Base-by-base conservation (phyloP, 2,888 invertebrate species). In the Lasioglossum calceatum region DNA sequence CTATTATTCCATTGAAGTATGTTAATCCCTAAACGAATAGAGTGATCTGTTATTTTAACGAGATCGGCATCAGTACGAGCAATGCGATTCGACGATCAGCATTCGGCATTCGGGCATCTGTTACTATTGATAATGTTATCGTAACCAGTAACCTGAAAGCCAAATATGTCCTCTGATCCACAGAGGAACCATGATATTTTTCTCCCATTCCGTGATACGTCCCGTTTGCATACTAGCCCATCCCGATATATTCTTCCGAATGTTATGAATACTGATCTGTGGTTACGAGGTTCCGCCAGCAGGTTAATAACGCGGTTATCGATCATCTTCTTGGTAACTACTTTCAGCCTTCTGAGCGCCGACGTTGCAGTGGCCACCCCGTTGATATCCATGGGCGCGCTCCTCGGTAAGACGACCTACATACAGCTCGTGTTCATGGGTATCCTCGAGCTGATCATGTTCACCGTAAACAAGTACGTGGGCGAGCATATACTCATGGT, bases 301-400 rank as follows among this genome's bases (percentile, higher is more conserved):
- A 27, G 70, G 77, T 84, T 80, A 88, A 88, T 84, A 84, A 27
- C 27, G 27, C 27, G 27, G 27, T 27, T 27, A 27, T 27, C 27
- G 27, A 27, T 27, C 27, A 78, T 75, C 61, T 44, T 80, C 44
- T 54, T 16, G n/a, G 79, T 44, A 70, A 72, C 67, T 47, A 80
- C 88, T 86, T 89, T 64, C 86, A 97, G 97, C 91, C 95, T 97
- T 92, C 95, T 97, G 95, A 97, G 97, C 95, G 98, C 98, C n/a
- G 98, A 98, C 94, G 97, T 98, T 90, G 97, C 98, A 90, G 97
- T 98, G 64, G 98, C 98, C 1, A 97, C 98, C 5, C 97, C 98
- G n/a, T 96, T 98, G 79, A 98, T 99, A 92, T 98, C 98, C 47
- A 98, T 98, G 96, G 98, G 98, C 14, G 98, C 98, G 0, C 95